Base-by-base conservation (phyloP, 2,888 invertebrate species). In the Parascotia fuliginaria region DNA sequence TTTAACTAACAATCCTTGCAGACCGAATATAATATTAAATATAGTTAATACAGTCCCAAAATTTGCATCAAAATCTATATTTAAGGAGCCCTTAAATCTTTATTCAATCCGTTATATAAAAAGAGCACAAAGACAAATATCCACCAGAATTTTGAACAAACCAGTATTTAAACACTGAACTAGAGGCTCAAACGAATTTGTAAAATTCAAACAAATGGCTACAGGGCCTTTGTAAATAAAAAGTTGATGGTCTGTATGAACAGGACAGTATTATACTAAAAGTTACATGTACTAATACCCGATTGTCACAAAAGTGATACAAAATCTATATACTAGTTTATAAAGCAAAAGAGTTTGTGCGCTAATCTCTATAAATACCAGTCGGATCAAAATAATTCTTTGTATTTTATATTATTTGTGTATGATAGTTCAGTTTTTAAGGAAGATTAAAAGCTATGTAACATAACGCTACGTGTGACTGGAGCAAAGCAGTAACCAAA, bases 131-230 rank as follows among this genome's bases (percentile, higher is more conserved):
- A 65, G 44, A 49, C 46, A 65, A 65, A 65, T 63, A 55, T 36
- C 40, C 54, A 42, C 19, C 27, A 14, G 46, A 53, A 63, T 59
- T 65, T 52, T 45, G 45, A 29, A 43, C 50, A 45, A 15, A 53
- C 60, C 57, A 45, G 50, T 53, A 65, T 63, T 65, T 60, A 60
- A 60, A 60, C 39, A 53, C 44, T 24, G 43, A 60, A 48, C 48
- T 44, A 46, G 22, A 42, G 50, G 9, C 33, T 65, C 55, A 63
- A 60, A 57, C 42, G 63, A 63, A 65, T 63, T 60, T 42, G 22
- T 29, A 48, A 57, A 55, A 41, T 60, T 57, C 57, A 57, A 63
- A 65, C 55, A 53, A 51, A 55, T 53, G 50, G 29, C 40, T 34
- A n/a, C 4, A 22, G 31, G 42, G 9, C 47, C 64, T 63, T 52